These are phyloP conservation scores for Myotis myotis DNA, from an alignment of 2,797 vertebrate species.

Conservation along the genomic window DNA sequence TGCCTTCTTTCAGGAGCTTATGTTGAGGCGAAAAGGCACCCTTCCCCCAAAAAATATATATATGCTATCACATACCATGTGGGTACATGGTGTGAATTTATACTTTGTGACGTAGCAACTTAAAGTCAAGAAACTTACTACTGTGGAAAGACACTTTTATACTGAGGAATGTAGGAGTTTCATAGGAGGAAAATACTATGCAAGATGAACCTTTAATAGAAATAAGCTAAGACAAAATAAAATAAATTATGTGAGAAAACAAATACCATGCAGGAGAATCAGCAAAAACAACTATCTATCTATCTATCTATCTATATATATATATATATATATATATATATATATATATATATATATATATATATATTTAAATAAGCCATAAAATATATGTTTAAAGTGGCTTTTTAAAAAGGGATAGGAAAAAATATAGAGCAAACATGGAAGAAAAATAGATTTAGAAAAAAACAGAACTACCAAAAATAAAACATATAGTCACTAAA, in stretches of 20 bases:
- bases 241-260: neutral
- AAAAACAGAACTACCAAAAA: neutral
- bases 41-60: accelerated
- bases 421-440: neutral
- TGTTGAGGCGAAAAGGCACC: too few species aligned
- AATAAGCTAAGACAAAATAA: neutral
- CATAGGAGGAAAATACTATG: neutral
- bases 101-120: neutral
- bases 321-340: too few species aligned
- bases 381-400: neutral
- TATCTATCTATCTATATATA: too few species aligned
- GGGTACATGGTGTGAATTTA: neutral
- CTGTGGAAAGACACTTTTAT: neutral
- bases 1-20: neutral
- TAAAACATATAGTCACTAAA: neutral
- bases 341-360: too few species aligned
- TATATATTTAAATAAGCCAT: neutral
- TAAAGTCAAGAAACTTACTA: neutral
- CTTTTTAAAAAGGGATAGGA: neutral
- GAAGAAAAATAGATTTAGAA: neutral
- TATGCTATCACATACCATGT: neutral
- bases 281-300: too few species aligned
- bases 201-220: neutral
- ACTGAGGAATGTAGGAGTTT: neutral
- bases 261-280: neutral